Conservation (phyloP, 2,888 invertebrate species). For the Prionchulus punctatus region DNA sequence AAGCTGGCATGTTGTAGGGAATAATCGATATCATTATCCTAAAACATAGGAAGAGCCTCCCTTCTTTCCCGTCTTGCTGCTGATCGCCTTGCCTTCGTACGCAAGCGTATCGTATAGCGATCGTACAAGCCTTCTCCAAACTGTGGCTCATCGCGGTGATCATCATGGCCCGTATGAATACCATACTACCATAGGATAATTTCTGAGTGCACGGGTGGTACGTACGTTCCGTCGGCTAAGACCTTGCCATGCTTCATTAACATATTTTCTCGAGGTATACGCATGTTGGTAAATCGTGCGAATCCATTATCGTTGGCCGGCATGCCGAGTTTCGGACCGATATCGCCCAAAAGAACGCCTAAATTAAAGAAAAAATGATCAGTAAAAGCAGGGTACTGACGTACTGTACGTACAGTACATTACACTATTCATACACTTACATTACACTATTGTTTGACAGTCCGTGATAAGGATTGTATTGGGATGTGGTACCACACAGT, state of each 20-base stretch:
- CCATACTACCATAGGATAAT: constrained; percentile 76
- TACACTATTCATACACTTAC: too few species aligned
- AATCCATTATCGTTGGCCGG: constrained; percentile 88
- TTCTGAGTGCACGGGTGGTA: constrained; percentile 57
- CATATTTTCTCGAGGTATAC: constrained; percentile 65
- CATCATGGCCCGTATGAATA: constrained; percentile 73
- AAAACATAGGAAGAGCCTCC: too few species aligned
- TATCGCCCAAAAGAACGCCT: constrained; percentile 71
- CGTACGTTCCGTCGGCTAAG: constrained; percentile 65
- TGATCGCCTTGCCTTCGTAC: constrained; percentile 67
- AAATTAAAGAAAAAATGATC: too few species aligned
- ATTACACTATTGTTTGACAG: too few species aligned
- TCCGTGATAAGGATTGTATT: too few species aligned
- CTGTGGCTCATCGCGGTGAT: constrained; percentile 59
- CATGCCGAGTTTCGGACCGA: constrained; percentile 76
- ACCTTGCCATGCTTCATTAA: constrained; percentile 77
- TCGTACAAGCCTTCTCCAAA: constrained; percentile 65
- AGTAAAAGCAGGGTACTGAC: constrained; percentile 44
- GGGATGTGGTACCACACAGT: too few species aligned
- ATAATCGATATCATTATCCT: too few species aligned
- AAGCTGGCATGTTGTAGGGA: too few species aligned
- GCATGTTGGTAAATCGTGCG: constrained; percentile 66
- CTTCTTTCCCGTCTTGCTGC: not conserved
- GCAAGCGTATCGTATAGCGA: constrained; percentile 75
- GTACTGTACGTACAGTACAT: constrained; percentile 15